These are phyloP conservation scores for Parauchenoglanis ngamensis DNA, from an alignment of 2,797 vertebrate species.

Conservation along the genomic window DNA sequence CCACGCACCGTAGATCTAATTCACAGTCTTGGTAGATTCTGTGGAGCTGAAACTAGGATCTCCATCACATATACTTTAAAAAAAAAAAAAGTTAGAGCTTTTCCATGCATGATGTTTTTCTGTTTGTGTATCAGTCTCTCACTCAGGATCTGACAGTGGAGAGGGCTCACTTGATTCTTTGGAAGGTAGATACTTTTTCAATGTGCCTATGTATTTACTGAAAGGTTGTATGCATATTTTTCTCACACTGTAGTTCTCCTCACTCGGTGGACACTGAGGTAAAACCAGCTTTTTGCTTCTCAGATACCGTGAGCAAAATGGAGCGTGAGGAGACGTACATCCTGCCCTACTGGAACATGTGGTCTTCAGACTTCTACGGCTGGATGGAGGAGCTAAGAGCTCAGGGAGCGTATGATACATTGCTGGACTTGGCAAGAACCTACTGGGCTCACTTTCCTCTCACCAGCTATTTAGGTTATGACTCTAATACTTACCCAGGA, in stretches of 20 bases:
- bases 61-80: background rate
- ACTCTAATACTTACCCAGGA: conserved; percentile 51
- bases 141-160: conserved; percentile 21
- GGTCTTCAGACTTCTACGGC: conserved; percentile 69
- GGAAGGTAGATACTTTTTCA: conserved; percentile 13
- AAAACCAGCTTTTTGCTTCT: background rate
- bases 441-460: conserved; percentile 74
- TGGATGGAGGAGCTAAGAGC: conserved; percentile 70
- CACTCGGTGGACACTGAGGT: background rate
- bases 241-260: background rate
- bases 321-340: conserved; percentile 50
- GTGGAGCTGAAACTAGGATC: background rate
- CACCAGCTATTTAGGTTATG: conserved; percentile 65
- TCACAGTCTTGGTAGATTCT: background rate
- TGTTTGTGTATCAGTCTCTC: conserved; percentile 19
- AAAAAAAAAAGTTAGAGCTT: background rate
- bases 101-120: background rate
- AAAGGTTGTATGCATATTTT: background rate
- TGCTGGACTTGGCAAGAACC: conserved; percentile 64
- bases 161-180: conserved; percentile 15
- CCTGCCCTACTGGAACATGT: conserved; percentile 70
- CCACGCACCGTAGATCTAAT: background rate
- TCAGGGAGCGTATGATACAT: conserved; percentile 63
- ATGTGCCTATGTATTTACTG: background rate
- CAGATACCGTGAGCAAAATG: conserved; percentile 33